Percentiles rank a stretch among this genome's conserved stretches.
phyloP scores from a whole-genome alignment of 2,797 vertebrate genomes.

The Netta rufina region DNA sequence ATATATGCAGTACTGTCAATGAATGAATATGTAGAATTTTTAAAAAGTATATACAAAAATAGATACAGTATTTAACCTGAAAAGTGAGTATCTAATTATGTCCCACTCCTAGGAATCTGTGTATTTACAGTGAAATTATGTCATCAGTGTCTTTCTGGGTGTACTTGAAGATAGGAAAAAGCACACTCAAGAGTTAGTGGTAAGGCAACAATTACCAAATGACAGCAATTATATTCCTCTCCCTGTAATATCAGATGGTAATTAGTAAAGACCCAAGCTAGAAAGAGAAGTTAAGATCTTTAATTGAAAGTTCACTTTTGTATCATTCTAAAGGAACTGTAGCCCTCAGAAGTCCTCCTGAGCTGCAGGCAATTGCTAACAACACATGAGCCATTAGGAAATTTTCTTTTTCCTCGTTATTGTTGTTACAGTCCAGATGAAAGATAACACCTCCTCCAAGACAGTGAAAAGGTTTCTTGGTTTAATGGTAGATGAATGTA shows the following conservation, averaged over 20 bases:
- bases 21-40: rapidly evolving
- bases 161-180: not conserved
- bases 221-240: not conserved
- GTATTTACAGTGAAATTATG: not conserved
- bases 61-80: not conserved
- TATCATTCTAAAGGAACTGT: not conserved
- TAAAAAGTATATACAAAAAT: not conserved
- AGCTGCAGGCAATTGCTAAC: not conserved
- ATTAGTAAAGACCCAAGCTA: not conserved
- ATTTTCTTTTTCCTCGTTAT: not conserved
- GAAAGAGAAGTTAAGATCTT: not conserved
- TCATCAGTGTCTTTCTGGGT: not conserved
- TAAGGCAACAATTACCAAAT: not conserved
- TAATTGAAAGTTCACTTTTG: not conserved
- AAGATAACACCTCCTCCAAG: not conserved
- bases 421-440: not conserved
- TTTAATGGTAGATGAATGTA: not conserved
- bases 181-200: not conserved
- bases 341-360: not conserved
- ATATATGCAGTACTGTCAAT: not conserved
- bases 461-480: not conserved
- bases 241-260: not conserved
- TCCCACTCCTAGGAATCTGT: not conserved
- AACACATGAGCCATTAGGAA: not conserved
- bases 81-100: not conserved